Evolutionary conservation across 64 coral and sea anemone genomes (phyloP).

Genomic region (Pachyseris speciosa): DNA sequence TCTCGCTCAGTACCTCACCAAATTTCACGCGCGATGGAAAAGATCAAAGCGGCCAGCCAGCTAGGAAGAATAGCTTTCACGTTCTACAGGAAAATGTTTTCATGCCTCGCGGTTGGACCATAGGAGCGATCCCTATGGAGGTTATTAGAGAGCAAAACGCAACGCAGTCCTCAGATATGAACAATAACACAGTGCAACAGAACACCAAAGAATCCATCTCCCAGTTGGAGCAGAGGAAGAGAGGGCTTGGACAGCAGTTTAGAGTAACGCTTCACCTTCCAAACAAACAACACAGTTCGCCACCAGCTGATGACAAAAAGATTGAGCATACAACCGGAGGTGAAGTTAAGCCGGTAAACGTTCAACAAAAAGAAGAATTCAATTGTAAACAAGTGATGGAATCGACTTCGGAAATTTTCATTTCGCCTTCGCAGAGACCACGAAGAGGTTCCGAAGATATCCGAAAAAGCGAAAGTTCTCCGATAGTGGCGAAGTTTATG

Average conservation of each 20-base stretch:
- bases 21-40: background rate
- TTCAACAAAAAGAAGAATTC: background rate
- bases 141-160: conserved; percentile 15
- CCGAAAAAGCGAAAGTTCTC: background rate
- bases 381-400: background rate
- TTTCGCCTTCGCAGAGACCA: background rate
- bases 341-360: background rate
- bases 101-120: conserved; percentile 52
- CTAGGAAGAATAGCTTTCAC: conserved; percentile 24
- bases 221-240: background rate
- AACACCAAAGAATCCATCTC: background rate
- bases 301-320: background rate
- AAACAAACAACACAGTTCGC: background rate
- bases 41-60: background rate
- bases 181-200: background rate
- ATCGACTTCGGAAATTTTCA: background rate
- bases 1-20: conserved; percentile 20
- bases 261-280: background rate
- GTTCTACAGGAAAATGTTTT: conserved; percentile 50
- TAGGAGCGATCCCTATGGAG: conserved; percentile 22
- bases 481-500: conserved; percentile 19
- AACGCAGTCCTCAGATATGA: background rate
- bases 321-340: background rate
- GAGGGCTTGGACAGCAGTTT: background rate
- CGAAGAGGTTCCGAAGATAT: background rate